A percentile compares a stretch with the other conserved stretches of the same genome.
Evolutionary conservation across 2,888 invertebrate species (phyloP).

Genomic region (Belgica antarctica): DNA sequence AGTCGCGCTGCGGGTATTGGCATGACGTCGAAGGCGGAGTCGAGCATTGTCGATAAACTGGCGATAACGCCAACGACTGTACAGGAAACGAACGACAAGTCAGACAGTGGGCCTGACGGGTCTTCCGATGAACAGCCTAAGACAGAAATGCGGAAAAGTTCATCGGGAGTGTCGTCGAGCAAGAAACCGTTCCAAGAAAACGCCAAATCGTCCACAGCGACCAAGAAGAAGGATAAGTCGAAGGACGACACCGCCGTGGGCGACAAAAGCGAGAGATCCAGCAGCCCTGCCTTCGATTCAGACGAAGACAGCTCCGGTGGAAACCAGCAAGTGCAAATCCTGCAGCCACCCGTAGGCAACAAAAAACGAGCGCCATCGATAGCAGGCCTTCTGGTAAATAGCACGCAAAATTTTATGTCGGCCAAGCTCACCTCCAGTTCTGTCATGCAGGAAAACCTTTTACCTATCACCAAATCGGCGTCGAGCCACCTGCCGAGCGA

Average conservation of each 20-base stretch:
- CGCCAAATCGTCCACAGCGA: constrained; percentile 54
- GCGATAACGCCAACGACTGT: constrained; percentile 34
- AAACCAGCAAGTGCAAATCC: constrained; percentile 51
- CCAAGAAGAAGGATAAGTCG: constrained; percentile 49
- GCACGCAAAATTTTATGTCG: background rate
- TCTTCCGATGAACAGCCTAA: constrained; percentile 45
- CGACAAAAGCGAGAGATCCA: constrained; percentile 78
- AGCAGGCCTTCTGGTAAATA: constrained; percentile 52
- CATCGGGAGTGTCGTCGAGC: constrained; percentile 61
- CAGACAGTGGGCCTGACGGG: constrained; percentile 31
- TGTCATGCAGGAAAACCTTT: constrained; percentile 27
- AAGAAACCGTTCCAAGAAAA: constrained; percentile 54
- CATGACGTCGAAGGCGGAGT: constrained; percentile 72
- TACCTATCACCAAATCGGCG: constrained; percentile 37
- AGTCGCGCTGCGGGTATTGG: constrained; percentile 84
- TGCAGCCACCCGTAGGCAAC: constrained; percentile 50
- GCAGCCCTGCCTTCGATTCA: constrained; percentile 91
- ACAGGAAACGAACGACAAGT: constrained; percentile 29
- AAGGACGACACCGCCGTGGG: constrained; percentile 56
- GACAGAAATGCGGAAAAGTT: constrained; percentile 62
- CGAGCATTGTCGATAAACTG: constrained; percentile 29
- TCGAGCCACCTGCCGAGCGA: constrained; percentile 15
- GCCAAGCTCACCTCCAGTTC: background rate
- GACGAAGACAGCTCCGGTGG: constrained; percentile 80
- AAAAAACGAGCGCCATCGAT: constrained; percentile 53